Evolutionary conservation across 2,113 vertebrate species (phyloP), one percentile per base, ranked within the genome.

Genomic region (Lepus europaeus): DNA sequence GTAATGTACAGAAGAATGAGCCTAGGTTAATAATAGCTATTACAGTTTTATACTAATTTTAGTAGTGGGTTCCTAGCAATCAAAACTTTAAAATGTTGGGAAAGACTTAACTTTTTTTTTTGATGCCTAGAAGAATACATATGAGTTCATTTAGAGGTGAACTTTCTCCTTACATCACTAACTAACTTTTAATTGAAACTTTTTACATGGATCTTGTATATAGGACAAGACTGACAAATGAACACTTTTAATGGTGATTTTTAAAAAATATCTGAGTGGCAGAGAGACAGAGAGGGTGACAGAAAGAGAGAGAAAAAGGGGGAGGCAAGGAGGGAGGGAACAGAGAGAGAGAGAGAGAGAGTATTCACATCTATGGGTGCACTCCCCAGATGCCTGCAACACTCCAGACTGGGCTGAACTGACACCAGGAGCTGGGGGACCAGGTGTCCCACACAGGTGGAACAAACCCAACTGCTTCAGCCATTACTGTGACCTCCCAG

Each of bases 1-100:
- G 17, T 74, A 86, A 94, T 87, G 66, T 31, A 69, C 59, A 76
- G 90, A 91, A 72, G 25, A 51, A 86, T 83, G 93, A 86, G 84
- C 1, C n/a, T 70, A 68, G 23, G 76, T n/a, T 96, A 83, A 90
- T 89, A 94, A 95, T 90, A 96, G 91, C 66, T 89, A n/a, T 66
- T 85, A 84, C 51, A 89, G 27, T 77, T 89, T 80, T 74, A 53
- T 17, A 86, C 76, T 97, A 89, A 96, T 89, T 96, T 96, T 91
- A 91, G 91, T 78, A 76, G 45, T 70, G 49, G 61, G 63, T 89
- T 97, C 69, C 27, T 73, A 87, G 63, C 78, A 93, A 76, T 96
- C 59, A 85, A 90, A 70, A 82, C 27, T 92, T 81, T 6, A 86
- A 94, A 90, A 89, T 82, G n/a, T 79, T 72, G 66, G 31, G 45